Percentiles rank a stretch among this genome's conserved stretches.
Evolutionary conservation across 2,888 invertebrate genomes (phyloP).

Genomic region (Thelaira solivaga): DNA sequence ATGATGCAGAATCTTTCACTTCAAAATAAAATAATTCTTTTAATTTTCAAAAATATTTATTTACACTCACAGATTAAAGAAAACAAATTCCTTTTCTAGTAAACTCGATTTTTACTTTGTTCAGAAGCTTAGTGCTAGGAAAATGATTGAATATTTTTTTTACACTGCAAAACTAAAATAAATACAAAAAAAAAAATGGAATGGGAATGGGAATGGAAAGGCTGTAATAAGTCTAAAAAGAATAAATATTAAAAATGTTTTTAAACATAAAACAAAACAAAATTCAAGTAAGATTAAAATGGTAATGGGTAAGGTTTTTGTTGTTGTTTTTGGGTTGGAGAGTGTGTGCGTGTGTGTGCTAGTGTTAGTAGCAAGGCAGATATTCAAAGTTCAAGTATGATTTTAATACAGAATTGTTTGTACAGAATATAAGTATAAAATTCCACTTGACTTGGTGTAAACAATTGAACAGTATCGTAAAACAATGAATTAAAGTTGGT

Average conservation of each 20-base stretch:
- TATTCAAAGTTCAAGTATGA: slow-evolving; percentile 41
- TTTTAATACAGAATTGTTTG: slow-evolving; percentile 16
- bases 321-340: background rate
- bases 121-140: too few relatives aligned
- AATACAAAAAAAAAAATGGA: too few relatives aligned
- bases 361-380: background rate
- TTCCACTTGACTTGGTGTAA: slow-evolving; percentile 61
- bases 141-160: too few relatives aligned
- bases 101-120: too few relatives aligned
- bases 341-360: too few relatives aligned
- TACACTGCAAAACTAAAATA: too few relatives aligned
- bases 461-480: slow-evolving; percentile 61
- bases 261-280: slow-evolving; percentile 43
- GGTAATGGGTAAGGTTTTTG: background rate
- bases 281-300: background rate
- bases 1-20: too few relatives aligned
- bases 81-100: too few relatives aligned
- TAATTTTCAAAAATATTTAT: too few relatives aligned
- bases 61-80: too few relatives aligned
- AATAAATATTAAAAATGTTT: slow-evolving; percentile 38
- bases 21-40: too few relatives aligned
- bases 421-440: slow-evolving; percentile 29
- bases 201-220: too few relatives aligned
- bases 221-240: slow-evolving; percentile 10
- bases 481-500: slow-evolving; percentile 52